Evolutionary conservation across 2,888 invertebrate species (phyloP), one percentile per base, ranked within the genome.

Genomic region (Macaria liturata): DNA sequence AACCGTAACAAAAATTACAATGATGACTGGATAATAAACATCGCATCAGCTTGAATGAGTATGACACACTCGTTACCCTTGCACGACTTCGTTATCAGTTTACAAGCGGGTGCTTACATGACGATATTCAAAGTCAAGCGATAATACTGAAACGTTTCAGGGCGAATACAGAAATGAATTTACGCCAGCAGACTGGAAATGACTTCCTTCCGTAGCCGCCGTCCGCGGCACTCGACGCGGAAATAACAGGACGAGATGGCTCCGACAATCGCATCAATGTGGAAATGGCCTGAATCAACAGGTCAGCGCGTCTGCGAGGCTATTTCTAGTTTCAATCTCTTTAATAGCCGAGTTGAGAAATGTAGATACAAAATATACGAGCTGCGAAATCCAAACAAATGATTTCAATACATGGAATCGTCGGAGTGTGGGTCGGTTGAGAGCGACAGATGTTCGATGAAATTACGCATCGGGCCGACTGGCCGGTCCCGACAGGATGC

Each of bases 241-340:
- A 89, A 90, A 90, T 90, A 82, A 84, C 83, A 80, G 81, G 79
- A 80, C 82, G 81, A 80, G 80, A 74, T 79, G 79, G 80, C 80
- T 70, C 75, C 86, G 84, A 80, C 83, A 83, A 79, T 81, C 80
- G 70, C 76, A 82, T 83, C 82, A 77, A 59, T 77, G 69, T 75
- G 86, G 84, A 88, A 89, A 87, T 86, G 80, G 78, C 77, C 81
- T 80, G 80, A 85, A 84, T 88, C 88, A 88, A 89, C 88, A 89
- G 84, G 86, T 86, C 76, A 73, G 57, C 66, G 20, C 42, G 52
- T 46, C 63, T 65, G 66, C 69, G 68, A 62, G 72, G 70, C 64
- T 71, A 75, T 78, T 76, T 64, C 56, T 50, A 55, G 59, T 57
- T 57, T 48, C 40, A 48, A 59, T 62, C 43, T 56, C 44, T 59